Conservation (phyloP, 1,140 invertebrate species). For the Steinernema feltiae region DNA sequence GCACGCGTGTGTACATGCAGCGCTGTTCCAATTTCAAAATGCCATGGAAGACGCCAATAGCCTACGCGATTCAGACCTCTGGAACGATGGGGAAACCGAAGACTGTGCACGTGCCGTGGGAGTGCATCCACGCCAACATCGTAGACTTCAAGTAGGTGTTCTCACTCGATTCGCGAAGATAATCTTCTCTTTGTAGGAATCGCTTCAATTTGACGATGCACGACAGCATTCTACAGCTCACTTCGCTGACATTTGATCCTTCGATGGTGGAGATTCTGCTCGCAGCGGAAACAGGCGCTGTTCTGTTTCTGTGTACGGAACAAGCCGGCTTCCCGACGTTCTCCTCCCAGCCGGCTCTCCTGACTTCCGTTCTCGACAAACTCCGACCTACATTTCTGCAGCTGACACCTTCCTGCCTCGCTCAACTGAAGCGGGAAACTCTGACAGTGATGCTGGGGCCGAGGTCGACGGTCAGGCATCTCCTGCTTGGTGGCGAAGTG, state of each 20-base stretch:
- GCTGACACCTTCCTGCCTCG: conserved; percentile 9
- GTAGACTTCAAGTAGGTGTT: background rate
- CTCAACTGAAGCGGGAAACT: background rate
- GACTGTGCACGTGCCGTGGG: conserved; percentile 1
- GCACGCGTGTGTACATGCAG: background rate
- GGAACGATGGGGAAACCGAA: conserved; percentile 13
- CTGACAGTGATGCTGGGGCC: background rate
- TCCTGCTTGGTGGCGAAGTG: conserved; percentile 1
- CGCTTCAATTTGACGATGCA: background rate
- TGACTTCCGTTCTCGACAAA: background rate
- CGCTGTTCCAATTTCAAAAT: background rate
- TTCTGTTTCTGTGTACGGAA: background rate
- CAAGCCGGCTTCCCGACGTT: background rate
- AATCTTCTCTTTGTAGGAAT: no score
- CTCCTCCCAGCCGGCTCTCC: background rate
- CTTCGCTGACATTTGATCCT: conserved; percentile 10
- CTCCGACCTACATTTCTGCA: background rate
- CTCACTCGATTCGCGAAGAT: no score
- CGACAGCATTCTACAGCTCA: background rate
- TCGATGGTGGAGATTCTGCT: conserved; percentile 15
- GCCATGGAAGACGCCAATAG: background rate
- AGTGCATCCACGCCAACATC: background rate
- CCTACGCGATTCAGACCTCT: conserved; percentile 17
- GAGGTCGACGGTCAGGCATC: background rate
- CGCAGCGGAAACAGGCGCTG: background rate